phyloP scores from a whole-genome alignment of 2,113 vertebrate species.

The Oncorhynchus tshawytscha region DNA sequence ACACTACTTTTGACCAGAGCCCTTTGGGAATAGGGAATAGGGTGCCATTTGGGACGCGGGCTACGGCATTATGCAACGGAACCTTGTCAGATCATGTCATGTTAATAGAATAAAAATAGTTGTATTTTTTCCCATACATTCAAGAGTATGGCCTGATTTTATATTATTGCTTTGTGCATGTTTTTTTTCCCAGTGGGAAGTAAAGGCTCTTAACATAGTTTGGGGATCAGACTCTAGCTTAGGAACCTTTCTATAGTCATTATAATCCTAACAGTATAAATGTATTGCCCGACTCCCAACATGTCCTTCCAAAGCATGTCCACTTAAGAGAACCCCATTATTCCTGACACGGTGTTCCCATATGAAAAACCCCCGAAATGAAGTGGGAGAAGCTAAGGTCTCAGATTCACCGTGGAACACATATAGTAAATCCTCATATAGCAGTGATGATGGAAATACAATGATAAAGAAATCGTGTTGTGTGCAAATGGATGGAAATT shows the following conservation, averaged over 20 bases:
- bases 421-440: neutral
- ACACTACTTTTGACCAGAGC: too few relatives aligned
- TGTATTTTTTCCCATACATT: neutral
- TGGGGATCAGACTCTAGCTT: constrained; percentile 55
- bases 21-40: too few relatives aligned
- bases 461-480: constrained; percentile 14
- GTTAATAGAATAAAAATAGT: constrained; percentile 8
- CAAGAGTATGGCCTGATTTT: constrained; percentile 20
- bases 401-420: neutral
- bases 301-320: constrained; percentile 15
- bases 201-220: constrained; percentile 61
- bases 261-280: constrained; percentile 47
- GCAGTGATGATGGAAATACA: neutral
- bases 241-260: constrained; percentile 35
- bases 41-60: neutral
- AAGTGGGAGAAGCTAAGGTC: neutral
- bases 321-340: constrained; percentile 6
- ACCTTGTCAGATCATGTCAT: neutral
- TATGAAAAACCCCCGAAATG: neutral
- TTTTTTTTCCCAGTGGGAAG: constrained; percentile 36
- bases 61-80: neutral
- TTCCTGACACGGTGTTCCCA: neutral
- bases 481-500: neutral
- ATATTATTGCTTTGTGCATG: too few relatives aligned
- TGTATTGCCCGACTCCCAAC: constrained; percentile 9